Percentiles rank a stretch among this genome's conserved stretches.
These are phyloP conservation scores for Calypte anna DNA, from an alignment of 2,113 vertebrate genomes.

Conservation along the genomic window DNA sequence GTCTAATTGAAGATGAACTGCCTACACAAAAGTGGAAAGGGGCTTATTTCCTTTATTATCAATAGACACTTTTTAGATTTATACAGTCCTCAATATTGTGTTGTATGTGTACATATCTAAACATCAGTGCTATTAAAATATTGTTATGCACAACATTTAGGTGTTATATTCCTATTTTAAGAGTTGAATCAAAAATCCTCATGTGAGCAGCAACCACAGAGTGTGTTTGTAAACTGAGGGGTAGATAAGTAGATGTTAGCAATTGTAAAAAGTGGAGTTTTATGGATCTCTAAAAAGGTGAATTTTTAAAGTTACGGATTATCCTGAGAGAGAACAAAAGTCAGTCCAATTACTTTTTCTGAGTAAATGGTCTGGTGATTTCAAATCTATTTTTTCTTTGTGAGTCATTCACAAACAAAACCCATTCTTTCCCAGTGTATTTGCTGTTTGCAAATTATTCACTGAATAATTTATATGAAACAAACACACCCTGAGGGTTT, in stretches of 20 bases:
- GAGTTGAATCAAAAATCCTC: background rate
- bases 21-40: background rate
- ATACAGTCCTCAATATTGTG: background rate
- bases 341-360: background rate
- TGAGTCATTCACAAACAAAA: background rate
- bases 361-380: background rate
- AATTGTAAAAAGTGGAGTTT: background rate
- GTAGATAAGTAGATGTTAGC: background rate
- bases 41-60: background rate
- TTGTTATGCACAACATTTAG: background rate
- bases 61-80: background rate
- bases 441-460: slow-evolving; percentile 11
- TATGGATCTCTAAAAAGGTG: background rate
- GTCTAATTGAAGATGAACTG: background rate
- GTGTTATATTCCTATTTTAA: background rate
- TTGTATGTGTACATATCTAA: background rate
- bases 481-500: slow-evolving; percentile 12
- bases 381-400: background rate
- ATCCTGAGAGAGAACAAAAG: background rate
- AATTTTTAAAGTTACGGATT: background rate
- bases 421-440: background rate
- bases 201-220: background rate
- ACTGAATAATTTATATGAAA: slow-evolving; percentile 33
- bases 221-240: background rate
- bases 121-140: background rate